A percentile compares a stretch with the other conserved stretches of the same genome.
phyloP scores from a whole-genome alignment of 2,113 vertebrate genomes.

The Ursus arctos region DNA sequence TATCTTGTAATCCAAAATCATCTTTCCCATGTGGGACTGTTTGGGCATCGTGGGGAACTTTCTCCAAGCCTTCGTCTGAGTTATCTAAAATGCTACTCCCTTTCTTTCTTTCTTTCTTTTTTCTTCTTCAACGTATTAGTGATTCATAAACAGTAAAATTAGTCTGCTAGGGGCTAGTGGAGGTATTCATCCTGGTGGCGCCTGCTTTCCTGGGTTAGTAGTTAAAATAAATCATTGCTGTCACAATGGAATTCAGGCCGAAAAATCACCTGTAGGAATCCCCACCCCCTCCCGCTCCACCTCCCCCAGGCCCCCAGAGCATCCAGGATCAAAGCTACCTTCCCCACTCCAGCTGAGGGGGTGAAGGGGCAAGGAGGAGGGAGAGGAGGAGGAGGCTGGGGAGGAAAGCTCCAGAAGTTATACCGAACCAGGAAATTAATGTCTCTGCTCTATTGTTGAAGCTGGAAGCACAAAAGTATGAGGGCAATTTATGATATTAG shows the following conservation, averaged over 20 bases:
- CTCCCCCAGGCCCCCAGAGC: neutral
- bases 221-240: conserved; percentile 84
- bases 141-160: conserved; percentile 84
- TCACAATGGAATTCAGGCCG: conserved; percentile 83
- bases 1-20: conserved; percentile 53
- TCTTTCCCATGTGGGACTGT: conserved; percentile 72
- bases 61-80: conserved; percentile 67
- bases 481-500: conserved; percentile 64
- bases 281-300: neutral
- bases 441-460: conserved; percentile 24
- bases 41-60: conserved; percentile 71
- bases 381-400: neutral
- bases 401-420: conserved; percentile 39
- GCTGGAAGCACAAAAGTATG: neutral
- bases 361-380: neutral
- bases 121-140: conserved; percentile 61
- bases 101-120: neutral
- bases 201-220: conserved; percentile 80
- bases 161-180: conserved; percentile 62
- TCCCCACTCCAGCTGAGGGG: conserved; percentile 19
- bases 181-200: conserved; percentile 73
- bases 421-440: conserved; percentile 61
- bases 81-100: conserved; percentile 60
- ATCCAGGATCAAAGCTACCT: conserved; percentile 75
- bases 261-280: conserved; percentile 80